Base-by-base conservation (phyloP, 2,797 vertebrate species). In the Hippocampus kuda region DNA sequence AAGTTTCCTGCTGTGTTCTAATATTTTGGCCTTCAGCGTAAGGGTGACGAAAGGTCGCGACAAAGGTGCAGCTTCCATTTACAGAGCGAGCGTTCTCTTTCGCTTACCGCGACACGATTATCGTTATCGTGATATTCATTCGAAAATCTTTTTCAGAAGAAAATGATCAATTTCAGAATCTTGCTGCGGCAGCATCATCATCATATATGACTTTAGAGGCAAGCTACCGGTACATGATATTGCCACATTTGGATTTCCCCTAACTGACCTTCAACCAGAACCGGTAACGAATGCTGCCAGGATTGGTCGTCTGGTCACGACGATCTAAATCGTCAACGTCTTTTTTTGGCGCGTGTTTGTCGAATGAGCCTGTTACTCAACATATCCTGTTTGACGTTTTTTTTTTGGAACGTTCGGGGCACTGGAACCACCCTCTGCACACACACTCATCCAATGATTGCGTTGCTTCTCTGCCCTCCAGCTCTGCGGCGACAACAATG, bases 401-500 rank as follows among this genome's bases (percentile, higher is more conserved):
- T 44, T 44, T 12, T 54, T 54, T 54, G 10, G 0, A 9, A 54
- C 24, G 22, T 54, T 54, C 2, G 10, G 10, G 24, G 24, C 3
- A 57, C 54, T 15, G 26, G 11, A 34, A 38, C 59, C 5, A 2
- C 2, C 8, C 34, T 15, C 20, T 13, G 6, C 60, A 61, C 26
- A 20, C 59, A 27, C 34, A 41, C 18, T 59, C 22, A 42, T 54
- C 11, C 22, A 4, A 4, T 12, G 15, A 1, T n/a, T n/a, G 15
- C 15, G 34, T 46, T 57, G 18, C 62, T 26, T 15, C 51, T 68
- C 26, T 53, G n/a, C 68, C 9, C 42, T 72, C 42, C 68, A 69
- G 70, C 42, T 68, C n/a, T 64, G 67, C 24, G 22, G 68, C 48
- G 26, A 48, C 65, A 53, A 67, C 66, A 68, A 78, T 83, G 70